These are phyloP conservation scores for Azemiops feae DNA, from an alignment of 2,113 vertebrate species.

Conservation along the genomic window DNA sequence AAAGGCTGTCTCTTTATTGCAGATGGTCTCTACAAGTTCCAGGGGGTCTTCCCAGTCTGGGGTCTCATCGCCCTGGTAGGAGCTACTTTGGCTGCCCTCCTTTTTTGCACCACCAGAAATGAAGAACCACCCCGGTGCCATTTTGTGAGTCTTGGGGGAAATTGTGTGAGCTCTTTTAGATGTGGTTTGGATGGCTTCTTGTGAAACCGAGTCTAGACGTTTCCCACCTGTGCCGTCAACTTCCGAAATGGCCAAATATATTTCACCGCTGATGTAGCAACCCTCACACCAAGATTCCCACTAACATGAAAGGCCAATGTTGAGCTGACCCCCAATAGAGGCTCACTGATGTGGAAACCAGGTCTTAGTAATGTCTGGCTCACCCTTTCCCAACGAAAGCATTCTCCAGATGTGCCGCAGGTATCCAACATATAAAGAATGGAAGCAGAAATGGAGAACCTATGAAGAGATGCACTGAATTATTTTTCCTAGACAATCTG, in stretches of 20 bases:
- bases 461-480: neutral
- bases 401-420: neutral
- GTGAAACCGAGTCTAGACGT: neutral
- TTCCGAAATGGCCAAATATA: neutral
- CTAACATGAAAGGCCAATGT: neutral
- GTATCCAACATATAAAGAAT: neutral
- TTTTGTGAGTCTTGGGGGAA: slow-evolving; percentile 74
- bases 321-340: neutral
- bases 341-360: neutral
- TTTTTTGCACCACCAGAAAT: slow-evolving; percentile 85
- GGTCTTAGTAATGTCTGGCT: neutral
- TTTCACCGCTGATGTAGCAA: neutral
- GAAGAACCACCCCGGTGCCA: slow-evolving; percentile 81
- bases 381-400: neutral
- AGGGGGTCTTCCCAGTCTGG: slow-evolving; percentile 87
- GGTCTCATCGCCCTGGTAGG: slow-evolving; percentile 73
- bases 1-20: accelerated
- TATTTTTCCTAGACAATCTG: neutral
- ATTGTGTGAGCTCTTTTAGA: neutral
- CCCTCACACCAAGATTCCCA: neutral
- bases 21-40: slow-evolving; percentile 84
- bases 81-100: slow-evolving; percentile 71
- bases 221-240: neutral
- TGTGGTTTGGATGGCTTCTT: neutral
- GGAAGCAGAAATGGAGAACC: neutral